Base-by-base conservation (phyloP, 2,888 invertebrate genomes). In the Argyresthia albistria region DNA sequence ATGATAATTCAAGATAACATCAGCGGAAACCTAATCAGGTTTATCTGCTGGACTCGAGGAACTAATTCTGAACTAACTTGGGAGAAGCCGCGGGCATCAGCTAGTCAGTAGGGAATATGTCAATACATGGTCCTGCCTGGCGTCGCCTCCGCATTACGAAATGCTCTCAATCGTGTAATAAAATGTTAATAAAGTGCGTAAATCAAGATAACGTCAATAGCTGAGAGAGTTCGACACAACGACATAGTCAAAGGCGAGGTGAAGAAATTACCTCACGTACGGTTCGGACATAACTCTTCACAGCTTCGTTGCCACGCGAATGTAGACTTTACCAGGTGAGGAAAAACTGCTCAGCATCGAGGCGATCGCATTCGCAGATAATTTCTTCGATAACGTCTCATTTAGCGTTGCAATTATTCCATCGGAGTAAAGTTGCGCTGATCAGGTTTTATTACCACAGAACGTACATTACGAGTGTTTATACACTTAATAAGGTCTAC, bases 191-290 rank as follows among this genome's bases (percentile, higher is more conserved):
- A 80, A 81, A 79, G 73, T 67, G 67, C 69, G 75, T 83, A 83
- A 81, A 83, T 83, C 82, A 83, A 82, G 82, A 82, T 83, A 81
- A 76, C 75, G 79, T 81, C 81, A 76, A 78, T 75, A 78, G 77
- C 75, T 77, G 75, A 76, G 73, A 67, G 65, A 73, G 70, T 73
- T 70, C 66, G 73, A 77, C 68, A 76, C 73, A 70, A 77, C 75
- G 71, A 73, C 75, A 80, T 75, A 76, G 77, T 75, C 70, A 68
- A 65, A 59, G 63, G 63, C 67, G 64, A 70, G 70, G 71, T 74
- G 74, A 69, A 69, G 76, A 73, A 76, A 81, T 75, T 67, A 70
- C 73, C 69, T 70, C 71, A 73, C 68, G 66, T 70, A 67, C 66
- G 65, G 61, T 60, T 60, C 61, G 61, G 61, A 69, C 72, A 75